A percentile compares a stretch with the other conserved stretches of the same genome.
These are phyloP conservation scores for Therioaphis trifolii DNA, from an alignment of 2,888 invertebrate species.

Conservation along the genomic window DNA sequence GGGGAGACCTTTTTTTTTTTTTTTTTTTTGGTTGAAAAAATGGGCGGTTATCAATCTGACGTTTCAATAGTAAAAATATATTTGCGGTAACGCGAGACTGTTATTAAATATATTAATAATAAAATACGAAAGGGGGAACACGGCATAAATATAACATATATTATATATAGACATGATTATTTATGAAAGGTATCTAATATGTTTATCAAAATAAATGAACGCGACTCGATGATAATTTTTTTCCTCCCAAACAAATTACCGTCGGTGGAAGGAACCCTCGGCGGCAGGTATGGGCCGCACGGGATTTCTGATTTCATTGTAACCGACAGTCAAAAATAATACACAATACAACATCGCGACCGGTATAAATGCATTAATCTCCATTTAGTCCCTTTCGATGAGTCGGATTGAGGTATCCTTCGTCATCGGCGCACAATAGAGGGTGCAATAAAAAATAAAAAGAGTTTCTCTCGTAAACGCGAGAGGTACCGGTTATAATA, in stretches of 20 bases:
- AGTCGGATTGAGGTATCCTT: slow-evolving; percentile 54
- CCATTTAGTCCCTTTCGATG: slow-evolving; percentile 60
- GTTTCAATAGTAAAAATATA: slow-evolving; percentile 40
- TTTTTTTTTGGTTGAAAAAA: slow-evolving; percentile 15
- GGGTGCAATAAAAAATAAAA: slow-evolving; percentile 36
- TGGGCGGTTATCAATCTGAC: slow-evolving; percentile 43
- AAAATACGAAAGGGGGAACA: background rate
- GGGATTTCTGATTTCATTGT: slow-evolving; percentile 38
- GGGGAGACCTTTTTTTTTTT: background rate
- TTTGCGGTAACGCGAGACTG: slow-evolving; percentile 34
- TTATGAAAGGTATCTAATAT: slow-evolving; percentile 37
- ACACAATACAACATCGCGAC: slow-evolving; percentile 8
- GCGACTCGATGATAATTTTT: slow-evolving; percentile 33
- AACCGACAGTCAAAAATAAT: slow-evolving; percentile 37
- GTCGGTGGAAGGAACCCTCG: background rate
- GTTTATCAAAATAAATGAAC: slow-evolving; percentile 56
- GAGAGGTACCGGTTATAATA: background rate
- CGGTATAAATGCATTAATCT: slow-evolving; percentile 51
- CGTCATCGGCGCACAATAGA: slow-evolving; percentile 43
- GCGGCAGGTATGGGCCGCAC: background rate
- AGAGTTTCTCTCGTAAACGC: slow-evolving; percentile 36
- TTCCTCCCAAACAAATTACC: slow-evolving; percentile 45
- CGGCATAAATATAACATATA: too few species aligned
- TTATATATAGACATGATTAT: slow-evolving; percentile 32
- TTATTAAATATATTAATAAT: slow-evolving; percentile 49